A percentile compares a stretch with the other conserved stretches of the same genome.
These are phyloP conservation scores for Cirrhinus molitorella DNA, from an alignment of 2,797 vertebrate species.

Conservation along the genomic window DNA sequence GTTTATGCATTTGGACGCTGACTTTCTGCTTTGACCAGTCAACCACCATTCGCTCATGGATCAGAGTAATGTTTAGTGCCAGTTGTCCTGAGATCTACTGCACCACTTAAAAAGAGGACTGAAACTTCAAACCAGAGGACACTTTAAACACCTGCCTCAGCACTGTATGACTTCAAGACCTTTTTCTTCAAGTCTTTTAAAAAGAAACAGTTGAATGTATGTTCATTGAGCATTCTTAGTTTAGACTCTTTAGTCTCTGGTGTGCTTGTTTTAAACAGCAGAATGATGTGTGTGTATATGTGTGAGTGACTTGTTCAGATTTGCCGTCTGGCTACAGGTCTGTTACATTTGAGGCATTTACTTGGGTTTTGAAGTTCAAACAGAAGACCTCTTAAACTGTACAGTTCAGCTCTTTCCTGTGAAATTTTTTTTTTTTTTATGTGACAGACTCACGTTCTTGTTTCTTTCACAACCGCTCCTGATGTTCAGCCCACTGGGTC, in stretches of 20 bases:
- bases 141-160: slow-evolving; percentile 35
- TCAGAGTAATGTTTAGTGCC: slow-evolving; percentile 18
- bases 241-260: not conserved
- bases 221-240: slow-evolving; percentile 34
- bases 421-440: slow-evolving; percentile 49
- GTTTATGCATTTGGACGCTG: slow-evolving; percentile 37
- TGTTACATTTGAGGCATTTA: not conserved
- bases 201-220: slow-evolving; percentile 58
- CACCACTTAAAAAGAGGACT: slow-evolving; percentile 22
- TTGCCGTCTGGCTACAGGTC: not conserved
- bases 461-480: slow-evolving; percentile 27
- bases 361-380: slow-evolving; percentile 7
- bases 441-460: slow-evolving; percentile 29
- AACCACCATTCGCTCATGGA: slow-evolving; percentile 21
- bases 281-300: not conserved
- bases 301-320: slow-evolving; percentile 43
- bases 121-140: slow-evolving; percentile 37
- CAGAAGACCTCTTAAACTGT: slow-evolving; percentile 38
- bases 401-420: slow-evolving; percentile 39
- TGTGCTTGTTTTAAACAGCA: slow-evolving; percentile 30
- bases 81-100: slow-evolving; percentile 1
- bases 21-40: slow-evolving; percentile 6
- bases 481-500: slow-evolving; percentile 35
- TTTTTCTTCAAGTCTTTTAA: slow-evolving; percentile 46
- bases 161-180: slow-evolving; percentile 30